Evolutionary conservation across 2,797 vertebrate species (phyloP), one percentile per base, ranked within the genome.

Genomic region (Chloroceryle amazona): DNA sequence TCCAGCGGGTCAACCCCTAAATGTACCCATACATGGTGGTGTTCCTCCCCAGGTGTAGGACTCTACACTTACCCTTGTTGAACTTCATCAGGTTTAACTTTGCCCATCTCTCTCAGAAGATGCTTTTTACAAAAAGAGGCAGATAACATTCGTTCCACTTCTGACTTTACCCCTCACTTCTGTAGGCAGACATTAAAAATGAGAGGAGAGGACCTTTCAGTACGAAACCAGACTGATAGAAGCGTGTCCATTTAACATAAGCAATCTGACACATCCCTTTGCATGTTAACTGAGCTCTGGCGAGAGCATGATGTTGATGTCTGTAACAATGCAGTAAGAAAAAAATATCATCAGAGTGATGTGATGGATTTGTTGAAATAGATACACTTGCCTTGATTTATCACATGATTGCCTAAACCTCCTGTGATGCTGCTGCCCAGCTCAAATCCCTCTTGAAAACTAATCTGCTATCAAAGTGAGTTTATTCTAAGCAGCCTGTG

Each of bases 391-490:
- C 52, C 65, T 65, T 74, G 65, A 95, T 92, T 80, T 88, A 82
- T 80, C 57, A 33, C 28, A 26, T 2, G 7, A 17, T n/a, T 71
- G 49, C 61, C 65, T 74, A 81, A 91, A 74, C 22, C 49, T 67
- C 0, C 1, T 74, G 57, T 29, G 61, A n/a, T 37, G 44, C 61
- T 74, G 33, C 35, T 95, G 70, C 57, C 88, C 84, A 84, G 58
- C 28, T 74, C 42, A 84, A 93, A 89, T 78, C 61, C 72, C 52
- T 84, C 67, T 71, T 71, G 78, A 83, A 93, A 95, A 86, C 18
- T 42, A 63, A 68, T 52, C 46, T 90, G 49, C 57, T 82, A 11
- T 76, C 72, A 68, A 73, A 83, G 35, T 31, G 31, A 42, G 25
- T 44, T 8, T 52, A 33, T 58, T 71, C 71, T 21, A 26, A 73